Conservation (phyloP, 64 coral and sea anemone species). For the Cladopsammia gracilis region DNA sequence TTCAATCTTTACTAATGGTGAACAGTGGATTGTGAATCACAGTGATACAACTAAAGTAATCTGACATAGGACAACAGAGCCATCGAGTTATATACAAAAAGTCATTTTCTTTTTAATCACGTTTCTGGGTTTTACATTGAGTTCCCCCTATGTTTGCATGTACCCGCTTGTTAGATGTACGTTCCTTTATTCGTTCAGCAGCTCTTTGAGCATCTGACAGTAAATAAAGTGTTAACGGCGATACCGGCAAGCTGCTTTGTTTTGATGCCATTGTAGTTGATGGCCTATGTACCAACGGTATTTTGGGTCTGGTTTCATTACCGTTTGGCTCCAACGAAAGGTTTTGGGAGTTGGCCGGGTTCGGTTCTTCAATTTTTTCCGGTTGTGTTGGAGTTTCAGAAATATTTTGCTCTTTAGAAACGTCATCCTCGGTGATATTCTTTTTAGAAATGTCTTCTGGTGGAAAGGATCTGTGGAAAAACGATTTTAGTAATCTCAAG, state of each 20-base stretch:
- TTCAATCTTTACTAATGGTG: too few relatives aligned
- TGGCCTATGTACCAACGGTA: background rate
- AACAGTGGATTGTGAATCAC: too few relatives aligned
- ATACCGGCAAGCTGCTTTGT: background rate
- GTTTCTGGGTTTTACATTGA: background rate
- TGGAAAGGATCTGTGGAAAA: too few relatives aligned
- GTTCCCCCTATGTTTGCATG: background rate
- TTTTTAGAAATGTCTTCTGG: too few relatives aligned
- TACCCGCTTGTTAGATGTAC: background rate
- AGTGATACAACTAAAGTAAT: too few relatives aligned
- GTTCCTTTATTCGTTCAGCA: background rate
- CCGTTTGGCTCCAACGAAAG: background rate
- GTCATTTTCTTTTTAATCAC: background rate
- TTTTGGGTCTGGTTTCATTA: background rate
- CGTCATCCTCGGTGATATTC: too few relatives aligned
- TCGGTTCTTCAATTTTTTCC: background rate
- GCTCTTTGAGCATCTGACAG: background rate
- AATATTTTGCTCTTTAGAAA: too few relatives aligned
- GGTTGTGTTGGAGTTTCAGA: background rate
- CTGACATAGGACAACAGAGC: too few relatives aligned
- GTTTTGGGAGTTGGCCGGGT: background rate
- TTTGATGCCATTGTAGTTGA: background rate
- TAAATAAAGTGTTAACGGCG: background rate
- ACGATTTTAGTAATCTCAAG: too few relatives aligned
- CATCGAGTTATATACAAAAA: too few relatives aligned